A percentile compares a stretch with the other conserved stretches of the same genome.
phyloP scores from a whole-genome alignment of 35 echinoderm and acorn worm species.

The Stichopus chloronotus region DNA sequence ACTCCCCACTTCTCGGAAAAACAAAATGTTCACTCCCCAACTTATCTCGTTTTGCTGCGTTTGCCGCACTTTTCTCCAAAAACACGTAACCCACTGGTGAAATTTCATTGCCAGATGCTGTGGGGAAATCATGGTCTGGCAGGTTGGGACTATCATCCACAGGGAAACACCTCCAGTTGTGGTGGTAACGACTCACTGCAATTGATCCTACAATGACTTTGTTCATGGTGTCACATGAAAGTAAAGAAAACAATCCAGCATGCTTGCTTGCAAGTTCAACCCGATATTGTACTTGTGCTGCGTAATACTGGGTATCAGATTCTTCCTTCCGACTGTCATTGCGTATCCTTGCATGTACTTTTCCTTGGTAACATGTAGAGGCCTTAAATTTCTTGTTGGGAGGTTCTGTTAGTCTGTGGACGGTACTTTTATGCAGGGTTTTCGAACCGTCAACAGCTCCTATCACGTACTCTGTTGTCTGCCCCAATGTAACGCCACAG shows the following conservation, averaged over 20 bases:
- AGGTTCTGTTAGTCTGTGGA: background rate
- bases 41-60: conserved; percentile 1
- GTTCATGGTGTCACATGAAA: conserved; percentile 72
- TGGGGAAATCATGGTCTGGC: conserved; percentile 72
- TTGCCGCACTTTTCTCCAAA: background rate
- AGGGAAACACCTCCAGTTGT: conserved; percentile 19
- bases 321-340: conserved; percentile 53
- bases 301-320: conserved; percentile 54
- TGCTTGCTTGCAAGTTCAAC: conserved; percentile 53
- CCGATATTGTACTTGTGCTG: conserved; percentile 45
- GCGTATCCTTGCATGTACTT: conserved; percentile 35
- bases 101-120: conserved; percentile 31
- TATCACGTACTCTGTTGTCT: background rate
- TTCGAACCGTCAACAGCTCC: background rate
- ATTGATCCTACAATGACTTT: conserved; percentile 62
- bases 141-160: conserved; percentile 42
- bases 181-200: conserved; percentile 60
- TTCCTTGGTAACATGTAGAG: background rate
- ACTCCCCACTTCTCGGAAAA: conserved; percentile 8
- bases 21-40: conserved; percentile 32
- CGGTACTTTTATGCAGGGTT: background rate
- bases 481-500: conserved; percentile 10
- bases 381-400: background rate
- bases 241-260: background rate
- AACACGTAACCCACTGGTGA: conserved; percentile 63